Percentiles rank a stretch among this genome's conserved stretches.
These are phyloP conservation scores for Anadara kagoshimensis DNA, from an alignment of 1,140 invertebrate genomes.

Conservation along the genomic window DNA sequence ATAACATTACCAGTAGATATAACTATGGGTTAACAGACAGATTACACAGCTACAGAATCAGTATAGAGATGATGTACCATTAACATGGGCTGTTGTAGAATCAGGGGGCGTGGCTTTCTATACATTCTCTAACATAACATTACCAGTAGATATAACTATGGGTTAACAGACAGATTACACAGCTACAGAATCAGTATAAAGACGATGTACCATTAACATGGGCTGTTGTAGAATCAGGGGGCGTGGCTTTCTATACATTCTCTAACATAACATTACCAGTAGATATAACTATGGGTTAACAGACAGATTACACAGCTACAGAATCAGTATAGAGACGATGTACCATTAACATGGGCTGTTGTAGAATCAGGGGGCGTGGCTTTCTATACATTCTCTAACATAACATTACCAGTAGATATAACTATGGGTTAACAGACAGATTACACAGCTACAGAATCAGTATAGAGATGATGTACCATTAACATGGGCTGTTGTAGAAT, in stretches of 20 bases:
- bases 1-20: not conserved
- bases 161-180: too few relatives aligned
- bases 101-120: constrained; percentile 67
- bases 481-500: constrained; percentile 65
- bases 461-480: constrained; percentile 54
- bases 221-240: constrained; percentile 66
- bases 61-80: constrained; percentile 50
- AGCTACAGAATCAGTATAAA: not conserved
- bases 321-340: constrained; percentile 40
- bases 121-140: not conserved
- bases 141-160: not conserved
- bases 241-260: constrained; percentile 61
- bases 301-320: too few relatives aligned
- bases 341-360: constrained; percentile 64
- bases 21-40: too few relatives aligned
- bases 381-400: constrained; percentile 48
- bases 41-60: not conserved
- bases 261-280: not conserved
- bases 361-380: constrained; percentile 65
- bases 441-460: not conserved
- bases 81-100: constrained; percentile 67
- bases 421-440: too few relatives aligned
- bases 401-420: not conserved
- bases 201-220: constrained; percentile 61
- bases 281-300: too few relatives aligned